Percentiles rank a stretch among this genome's conserved stretches.
Evolutionary conservation across 2,797 vertebrate species (phyloP).

Genomic region (Apogon talboti): DNA sequence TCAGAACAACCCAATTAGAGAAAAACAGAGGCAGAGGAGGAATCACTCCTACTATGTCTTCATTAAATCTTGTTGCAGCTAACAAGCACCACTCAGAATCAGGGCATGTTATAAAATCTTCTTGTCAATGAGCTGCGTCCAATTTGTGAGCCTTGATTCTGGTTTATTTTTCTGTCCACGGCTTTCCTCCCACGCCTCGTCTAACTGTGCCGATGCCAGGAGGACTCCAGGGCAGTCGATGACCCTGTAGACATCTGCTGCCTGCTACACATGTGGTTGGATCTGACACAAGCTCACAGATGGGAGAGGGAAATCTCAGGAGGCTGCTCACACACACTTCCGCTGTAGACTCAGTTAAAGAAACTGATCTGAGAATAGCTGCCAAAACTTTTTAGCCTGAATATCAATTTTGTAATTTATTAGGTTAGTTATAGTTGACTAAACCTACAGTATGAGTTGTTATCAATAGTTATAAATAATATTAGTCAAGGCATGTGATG

Average conservation of each 20-base stretch:
- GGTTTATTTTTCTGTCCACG: constrained; percentile 43
- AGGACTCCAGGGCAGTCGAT: constrained; percentile 37
- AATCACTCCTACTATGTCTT: constrained; percentile 33
- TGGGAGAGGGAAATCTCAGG: constrained; percentile 57
- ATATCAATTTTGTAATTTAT: background rate
- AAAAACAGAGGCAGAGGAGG: constrained; percentile 41
- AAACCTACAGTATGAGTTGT: too few relatives aligned
- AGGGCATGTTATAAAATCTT: constrained; percentile 38
- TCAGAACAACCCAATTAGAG: constrained; percentile 59
- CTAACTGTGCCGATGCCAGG: constrained; percentile 31
- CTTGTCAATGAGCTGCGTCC: constrained; percentile 28
- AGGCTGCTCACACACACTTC: constrained; percentile 1
- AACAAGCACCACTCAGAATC: constrained; percentile 44
- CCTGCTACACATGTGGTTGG: constrained; percentile 46
- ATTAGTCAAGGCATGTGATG: too few relatives aligned
- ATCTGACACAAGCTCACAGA: constrained; percentile 48
- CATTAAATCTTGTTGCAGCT: constrained; percentile 43
- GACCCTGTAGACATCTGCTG: constrained; percentile 63
- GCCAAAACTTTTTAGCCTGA: constrained; percentile 37
- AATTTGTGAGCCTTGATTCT: constrained; percentile 43
- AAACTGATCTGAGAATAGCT: constrained; percentile 46
- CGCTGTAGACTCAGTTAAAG: constrained; percentile 6
- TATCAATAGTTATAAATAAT: too few relatives aligned
- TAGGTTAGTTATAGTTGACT: too few relatives aligned
- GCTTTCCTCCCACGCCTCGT: constrained; percentile 41